Conservation (phyloP, 2,888 invertebrate species). For the Lissonota sp. region DNA sequence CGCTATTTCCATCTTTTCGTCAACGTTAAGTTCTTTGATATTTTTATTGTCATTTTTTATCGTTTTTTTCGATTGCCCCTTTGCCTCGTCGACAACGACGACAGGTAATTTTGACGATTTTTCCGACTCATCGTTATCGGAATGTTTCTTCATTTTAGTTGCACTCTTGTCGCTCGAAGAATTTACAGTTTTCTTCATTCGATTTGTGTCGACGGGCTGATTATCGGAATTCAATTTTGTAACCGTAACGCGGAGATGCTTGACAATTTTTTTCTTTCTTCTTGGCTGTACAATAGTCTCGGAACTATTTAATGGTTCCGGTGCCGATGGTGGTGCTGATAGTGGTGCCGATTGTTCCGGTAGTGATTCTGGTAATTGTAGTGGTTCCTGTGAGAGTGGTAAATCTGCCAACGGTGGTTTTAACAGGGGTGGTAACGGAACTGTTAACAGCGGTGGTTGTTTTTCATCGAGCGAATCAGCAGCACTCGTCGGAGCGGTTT, state of each 20-base stretch:
- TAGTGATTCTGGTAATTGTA: no score
- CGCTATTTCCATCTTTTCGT: conserved; percentile 84
- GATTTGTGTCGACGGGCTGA: conserved; percentile 72
- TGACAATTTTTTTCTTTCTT: conserved; percentile 81
- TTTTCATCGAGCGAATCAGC: conserved; percentile 71
- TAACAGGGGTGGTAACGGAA: no score
- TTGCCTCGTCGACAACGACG: conserved; percentile 84
- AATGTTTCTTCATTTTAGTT: conserved; percentile 69
- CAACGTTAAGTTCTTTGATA: conserved; percentile 74
- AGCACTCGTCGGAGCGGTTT: conserved; percentile 58
- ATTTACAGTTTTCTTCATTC: conserved; percentile 59
- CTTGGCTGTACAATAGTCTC: conserved; percentile 75
- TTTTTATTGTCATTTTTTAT: conserved; percentile 75
- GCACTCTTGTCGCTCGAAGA: conserved; percentile 62
- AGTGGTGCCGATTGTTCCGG: no score
- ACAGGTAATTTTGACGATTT: conserved; percentile 82
- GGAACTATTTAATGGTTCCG: conserved; percentile 61
- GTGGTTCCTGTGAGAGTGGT: no score
- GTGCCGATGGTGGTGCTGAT: no score
- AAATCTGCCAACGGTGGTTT: no score
- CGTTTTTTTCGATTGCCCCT: conserved; percentile 81
- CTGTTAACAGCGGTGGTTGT: conserved; percentile 44
- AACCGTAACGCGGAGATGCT: conserved; percentile 81
- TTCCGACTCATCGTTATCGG: conserved; percentile 65
- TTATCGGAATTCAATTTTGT: conserved; percentile 77